These are phyloP conservation scores for Drosophila nebulosa DNA, from an alignment of 1,140 invertebrate genomes.

Conservation along the genomic window DNA sequence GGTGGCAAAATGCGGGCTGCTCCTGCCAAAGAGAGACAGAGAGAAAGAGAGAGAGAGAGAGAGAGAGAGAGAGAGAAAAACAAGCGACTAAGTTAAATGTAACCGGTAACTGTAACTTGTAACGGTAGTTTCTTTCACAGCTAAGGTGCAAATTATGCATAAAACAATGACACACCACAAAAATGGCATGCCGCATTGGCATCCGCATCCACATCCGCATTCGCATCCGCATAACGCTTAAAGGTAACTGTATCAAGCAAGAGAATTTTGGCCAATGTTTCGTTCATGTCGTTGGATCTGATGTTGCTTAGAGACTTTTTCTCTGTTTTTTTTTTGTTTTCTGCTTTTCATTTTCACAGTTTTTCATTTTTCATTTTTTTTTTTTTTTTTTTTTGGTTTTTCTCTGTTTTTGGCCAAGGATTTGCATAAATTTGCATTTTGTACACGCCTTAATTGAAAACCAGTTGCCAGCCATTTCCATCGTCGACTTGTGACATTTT, in stretches of 20 bases:
- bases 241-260: constrained; percentile 2
- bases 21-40: too few species aligned
- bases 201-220: constrained; percentile 18
- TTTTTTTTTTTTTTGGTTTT: constrained; percentile 15
- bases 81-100: background rate
- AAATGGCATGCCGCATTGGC: background rate
- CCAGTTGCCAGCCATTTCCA: constrained; percentile 34
- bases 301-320: constrained; percentile 13
- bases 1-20: constrained; percentile 34
- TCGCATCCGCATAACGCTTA: background rate
- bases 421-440: constrained; percentile 76
- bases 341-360: background rate
- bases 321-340: too few species aligned
- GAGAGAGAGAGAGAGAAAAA: too few species aligned
- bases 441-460: constrained; percentile 64
- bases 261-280: background rate
- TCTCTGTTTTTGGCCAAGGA: constrained; percentile 69
- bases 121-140: constrained; percentile 56
- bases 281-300: background rate
- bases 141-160: constrained; percentile 38
- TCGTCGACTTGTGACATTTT: constrained; percentile 62
- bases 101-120: constrained; percentile 20
- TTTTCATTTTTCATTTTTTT: background rate
- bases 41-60: too few species aligned
- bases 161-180: constrained; percentile 12